A percentile compares a stretch with the other conserved stretches of the same genome.
phyloP scores from a whole-genome alignment of 2,113 vertebrate genomes.

The Eleginops maclovinus region DNA sequence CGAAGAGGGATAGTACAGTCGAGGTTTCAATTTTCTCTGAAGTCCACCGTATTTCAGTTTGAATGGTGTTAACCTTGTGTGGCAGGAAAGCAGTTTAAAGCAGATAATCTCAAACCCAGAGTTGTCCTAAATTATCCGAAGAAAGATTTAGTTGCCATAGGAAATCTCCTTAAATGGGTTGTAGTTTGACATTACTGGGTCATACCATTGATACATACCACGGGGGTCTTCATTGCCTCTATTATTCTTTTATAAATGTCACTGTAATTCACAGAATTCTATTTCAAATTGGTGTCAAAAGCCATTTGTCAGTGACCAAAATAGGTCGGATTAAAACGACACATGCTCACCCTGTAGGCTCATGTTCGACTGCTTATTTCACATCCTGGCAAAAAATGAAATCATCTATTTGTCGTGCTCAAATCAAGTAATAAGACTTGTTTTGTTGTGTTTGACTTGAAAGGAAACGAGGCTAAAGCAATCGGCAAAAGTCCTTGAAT shows the following conservation, averaged over 20 bases:
- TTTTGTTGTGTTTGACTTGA: slow-evolving; percentile 19
- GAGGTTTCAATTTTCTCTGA: background rate
- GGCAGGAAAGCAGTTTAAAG: background rate
- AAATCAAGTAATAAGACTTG: background rate
- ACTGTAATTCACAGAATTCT: slow-evolving; percentile 35
- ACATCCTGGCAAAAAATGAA: background rate
- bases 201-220: slow-evolving; percentile 69
- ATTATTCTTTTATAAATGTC: slow-evolving; percentile 55
- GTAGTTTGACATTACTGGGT: slow-evolving; percentile 71
- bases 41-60: background rate
- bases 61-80: background rate
- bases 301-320: slow-evolving; percentile 18
- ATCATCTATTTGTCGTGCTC: background rate
- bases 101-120: background rate
- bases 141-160: background rate
- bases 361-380: slow-evolving; percentile 7
- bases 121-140: slow-evolving; percentile 9
- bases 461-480: slow-evolving; percentile 11
- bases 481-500: slow-evolving; percentile 10
- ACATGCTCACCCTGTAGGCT: background rate
- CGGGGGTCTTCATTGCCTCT: slow-evolving; percentile 42
- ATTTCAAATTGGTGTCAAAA: slow-evolving; percentile 19
- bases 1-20: background rate
- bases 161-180: background rate
- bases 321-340: background rate